These are phyloP conservation scores for Taphrorychus bicolor DNA, from an alignment of 2,888 invertebrate genomes.

Conservation along the genomic window DNA sequence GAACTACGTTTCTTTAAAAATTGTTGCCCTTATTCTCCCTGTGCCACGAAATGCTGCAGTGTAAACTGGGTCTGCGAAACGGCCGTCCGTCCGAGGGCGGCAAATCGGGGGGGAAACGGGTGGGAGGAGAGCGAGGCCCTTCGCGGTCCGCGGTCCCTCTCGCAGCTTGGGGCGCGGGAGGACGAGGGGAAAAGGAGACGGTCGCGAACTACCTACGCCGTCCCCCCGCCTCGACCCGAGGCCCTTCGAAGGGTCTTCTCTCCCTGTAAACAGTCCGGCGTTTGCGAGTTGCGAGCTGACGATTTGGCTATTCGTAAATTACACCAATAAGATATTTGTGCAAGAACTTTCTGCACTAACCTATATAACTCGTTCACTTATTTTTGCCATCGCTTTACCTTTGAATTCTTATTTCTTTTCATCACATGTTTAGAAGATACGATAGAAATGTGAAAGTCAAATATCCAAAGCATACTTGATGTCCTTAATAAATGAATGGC, in stretches of 20 bases:
- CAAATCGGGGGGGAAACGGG: conserved; percentile 31
- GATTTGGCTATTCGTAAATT: background rate
- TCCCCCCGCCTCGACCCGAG: conserved; percentile 12
- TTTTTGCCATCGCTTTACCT: too few species aligned
- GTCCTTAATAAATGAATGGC: too few species aligned
- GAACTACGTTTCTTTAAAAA: too few species aligned
- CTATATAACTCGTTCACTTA: too few species aligned
- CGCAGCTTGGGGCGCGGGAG: conserved; percentile 24
- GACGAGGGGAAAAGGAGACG: conserved; percentile 8
- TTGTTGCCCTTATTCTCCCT: background rate
- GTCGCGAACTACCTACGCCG: conserved; percentile 32
- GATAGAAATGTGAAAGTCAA: too few species aligned
- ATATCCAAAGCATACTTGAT: too few species aligned
- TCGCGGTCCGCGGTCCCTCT: conserved; percentile 36
- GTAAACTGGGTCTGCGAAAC: conserved; percentile 24
- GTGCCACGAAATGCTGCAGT: conserved; percentile 18
- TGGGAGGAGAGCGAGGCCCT: conserved; percentile 20
- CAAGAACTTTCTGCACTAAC: too few species aligned
- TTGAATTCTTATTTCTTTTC: too few species aligned
- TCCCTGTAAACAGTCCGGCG: background rate
- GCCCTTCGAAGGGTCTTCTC: background rate
- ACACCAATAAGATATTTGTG: too few species aligned
- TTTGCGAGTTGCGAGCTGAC: too few species aligned
- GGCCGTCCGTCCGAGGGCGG: conserved; percentile 25
- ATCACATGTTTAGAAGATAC: too few species aligned